Base-by-base conservation (phyloP, 2,113 vertebrate genomes). In the Carassius carassius region DNA sequence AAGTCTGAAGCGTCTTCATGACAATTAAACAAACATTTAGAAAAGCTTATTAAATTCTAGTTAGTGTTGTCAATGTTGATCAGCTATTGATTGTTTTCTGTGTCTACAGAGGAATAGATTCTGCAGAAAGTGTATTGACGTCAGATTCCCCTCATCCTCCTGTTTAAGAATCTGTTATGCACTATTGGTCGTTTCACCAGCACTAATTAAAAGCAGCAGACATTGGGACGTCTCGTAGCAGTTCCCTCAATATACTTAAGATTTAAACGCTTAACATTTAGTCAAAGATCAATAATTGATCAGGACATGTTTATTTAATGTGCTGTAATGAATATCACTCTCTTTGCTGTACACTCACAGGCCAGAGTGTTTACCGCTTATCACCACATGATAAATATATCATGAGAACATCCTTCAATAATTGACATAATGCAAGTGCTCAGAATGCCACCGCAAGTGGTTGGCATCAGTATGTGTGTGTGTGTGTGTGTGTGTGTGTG, bases 361-460 rank as follows among this genome's bases (percentile, higher is more conserved):
- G 81, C 82, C 81, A 79, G 86, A 76, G 63, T 86, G 87, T 90
- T 90, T 90, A 90, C 87, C 21, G 74, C 67, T 86, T 69, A 87
- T 58, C 17, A 62, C n/a, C 80, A 82, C 77, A 84, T 78, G 47
- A 86, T 88, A 84, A 88, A 90, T 86, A 87, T 79, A 78, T 87
- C 51, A 88, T 86, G 84, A 87, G 77, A 81, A 78, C 73, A 78
- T 79, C 44, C 78, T 32, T 88, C 51, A 88, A 88, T 88, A 86
- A 90, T 86, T 90, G 89, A 90, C 86, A 58, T 60, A 49, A 72
- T 72, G 21, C 76, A 54, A 79, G 77, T 54, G 23, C 13, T 60
- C 29, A n/a, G 76, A 58, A 60, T 60, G 17, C 32, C 3, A 17
- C 54, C 13, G 76, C 76, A 32, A 78, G 63, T 73, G 77, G 67